Evolutionary conservation across 1,140 invertebrate species (phyloP), one percentile per base, ranked within the genome.

Genomic region (Elymnias hypermnestra): DNA sequence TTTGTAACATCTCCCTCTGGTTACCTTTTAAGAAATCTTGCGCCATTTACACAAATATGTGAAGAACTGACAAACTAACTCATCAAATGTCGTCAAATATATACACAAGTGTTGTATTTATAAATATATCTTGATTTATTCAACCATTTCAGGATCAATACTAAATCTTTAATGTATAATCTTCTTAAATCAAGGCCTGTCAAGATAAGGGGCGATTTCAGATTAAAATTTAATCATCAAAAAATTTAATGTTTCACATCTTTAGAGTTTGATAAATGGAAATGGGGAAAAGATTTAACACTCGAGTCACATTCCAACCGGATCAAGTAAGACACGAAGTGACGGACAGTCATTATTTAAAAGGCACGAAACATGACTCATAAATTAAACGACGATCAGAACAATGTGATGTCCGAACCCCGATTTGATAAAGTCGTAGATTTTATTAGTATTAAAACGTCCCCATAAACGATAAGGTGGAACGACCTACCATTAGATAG

Each of bases 401-500:
- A 46, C 43, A 46, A 38, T 46, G 43, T 22, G 42, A 44, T 22
- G 25, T 23, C 18, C 33, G 7, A 37, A 46, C 31, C 14, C 35
- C 35, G 22, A 46, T 37, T 38, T 50, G 42, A 53, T 53, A 45
- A 43, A 55, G 46, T 17, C 17, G 36, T 49, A 37, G 39, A 38
- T 49, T 55, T 49, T 45, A 49, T 49, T 55, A 47, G 29, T 46
- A 48, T 37, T 46, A 48, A 57, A 52, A 50, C 39, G 39, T 42
- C 29, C 39, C 39, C 22, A 51, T 51, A 29, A 45, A 44, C 42
- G 45, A 63, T 63, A 63, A 57, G 46, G 40, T 41, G 38, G 36
- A 37, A 61, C 43, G 55, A 67, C 57, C 52, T 53, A 55, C 54
- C 48, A 65, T 71, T 64, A 65, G 63, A 69, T 67, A 63, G 53